Conservation (phyloP, 2,797 vertebrate species). For the Ptychobarbus kaznakovi region DNA sequence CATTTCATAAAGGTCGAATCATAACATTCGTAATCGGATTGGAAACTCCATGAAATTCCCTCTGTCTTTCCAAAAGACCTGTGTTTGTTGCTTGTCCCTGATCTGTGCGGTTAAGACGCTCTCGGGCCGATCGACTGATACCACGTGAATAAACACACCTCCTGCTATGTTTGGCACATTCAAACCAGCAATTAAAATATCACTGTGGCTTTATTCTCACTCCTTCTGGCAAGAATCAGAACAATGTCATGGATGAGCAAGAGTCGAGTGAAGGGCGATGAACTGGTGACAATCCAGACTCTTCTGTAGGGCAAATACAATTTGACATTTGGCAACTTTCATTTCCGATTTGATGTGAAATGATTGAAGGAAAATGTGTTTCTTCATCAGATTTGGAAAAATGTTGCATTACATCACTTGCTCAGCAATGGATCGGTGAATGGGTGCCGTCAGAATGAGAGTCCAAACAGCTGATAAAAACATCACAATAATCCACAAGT, state of each 20-base stretch:
- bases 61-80: slow-evolving; percentile 2
- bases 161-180: slow-evolving; percentile 19
- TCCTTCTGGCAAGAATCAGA: slow-evolving; percentile 5
- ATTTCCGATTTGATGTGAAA: neutral
- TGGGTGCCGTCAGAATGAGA: neutral
- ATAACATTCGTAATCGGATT: neutral
- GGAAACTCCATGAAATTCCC: neutral
- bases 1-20: slow-evolving; percentile 4
- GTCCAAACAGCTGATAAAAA: neutral
- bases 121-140: slow-evolving; percentile 31
- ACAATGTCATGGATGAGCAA: slow-evolving; percentile 11
- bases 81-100: slow-evolving; percentile 22
- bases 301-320: neutral
- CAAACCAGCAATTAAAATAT: slow-evolving; percentile 28
- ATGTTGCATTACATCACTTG: neutral
- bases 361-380: neutral
- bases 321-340: neutral
- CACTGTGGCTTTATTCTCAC: neutral
- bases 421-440: neutral
- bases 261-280: slow-evolving; percentile 1
- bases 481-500: neutral
- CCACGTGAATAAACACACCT: slow-evolving; percentile 17
- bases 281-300: slow-evolving; percentile 1
- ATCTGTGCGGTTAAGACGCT: neutral
- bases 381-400: neutral